Conservation (phyloP, 1,140 invertebrate species). For the Ylistrum balloti region DNA sequence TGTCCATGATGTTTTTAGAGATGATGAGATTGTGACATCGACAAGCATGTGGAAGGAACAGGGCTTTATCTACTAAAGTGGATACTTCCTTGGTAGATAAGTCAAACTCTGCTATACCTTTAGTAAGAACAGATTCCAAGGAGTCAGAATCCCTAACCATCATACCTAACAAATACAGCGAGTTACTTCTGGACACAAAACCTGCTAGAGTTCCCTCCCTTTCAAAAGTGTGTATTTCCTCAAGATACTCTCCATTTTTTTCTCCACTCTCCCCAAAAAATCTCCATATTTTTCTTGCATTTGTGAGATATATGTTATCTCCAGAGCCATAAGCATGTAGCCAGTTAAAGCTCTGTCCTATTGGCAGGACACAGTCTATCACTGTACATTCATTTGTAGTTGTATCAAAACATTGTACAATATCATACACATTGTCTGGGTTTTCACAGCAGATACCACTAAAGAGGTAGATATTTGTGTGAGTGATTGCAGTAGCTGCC, state of each 20-base stretch:
- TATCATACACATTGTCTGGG: background rate
- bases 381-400: background rate
- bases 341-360: conserved; percentile 11
- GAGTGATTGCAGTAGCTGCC: background rate
- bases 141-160: conserved; percentile 3
- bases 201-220: background rate
- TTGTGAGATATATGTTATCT: conserved; percentile 4
- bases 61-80: background rate
- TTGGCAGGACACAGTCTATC: background rate
- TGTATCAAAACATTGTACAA: conserved; percentile 16
- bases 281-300: background rate
- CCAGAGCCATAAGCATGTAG: background rate
- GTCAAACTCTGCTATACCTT: background rate
- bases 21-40: background rate
- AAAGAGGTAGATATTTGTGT: background rate
- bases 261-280: background rate
- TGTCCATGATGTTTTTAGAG: background rate
- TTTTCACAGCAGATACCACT: background rate
- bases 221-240: background rate
- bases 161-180: background rate
- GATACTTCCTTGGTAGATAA: background rate
- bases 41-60: background rate
- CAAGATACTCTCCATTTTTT: background rate
- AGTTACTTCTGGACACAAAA: background rate
- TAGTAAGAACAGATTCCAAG: background rate